Evolutionary conservation across 2,888 invertebrate genomes (phyloP).

Genomic region (Dioctria rufipes): DNA sequence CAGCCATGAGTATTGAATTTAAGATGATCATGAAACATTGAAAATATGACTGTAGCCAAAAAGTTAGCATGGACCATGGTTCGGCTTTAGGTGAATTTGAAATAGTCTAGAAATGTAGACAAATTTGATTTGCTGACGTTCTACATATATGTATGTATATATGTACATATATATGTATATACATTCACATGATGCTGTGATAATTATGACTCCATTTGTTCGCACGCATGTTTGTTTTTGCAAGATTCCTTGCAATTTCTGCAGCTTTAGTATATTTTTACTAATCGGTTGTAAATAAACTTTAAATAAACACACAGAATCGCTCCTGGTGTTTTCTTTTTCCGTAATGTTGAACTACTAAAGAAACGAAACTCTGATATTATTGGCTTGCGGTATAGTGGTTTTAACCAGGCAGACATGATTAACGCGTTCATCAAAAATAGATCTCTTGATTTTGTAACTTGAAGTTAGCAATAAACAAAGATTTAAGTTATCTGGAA

Average conservation of each 20-base stretch:
- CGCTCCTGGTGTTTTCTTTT: neutral
- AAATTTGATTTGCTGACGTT: neutral
- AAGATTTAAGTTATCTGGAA: too few relatives aligned
- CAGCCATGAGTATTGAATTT: neutral
- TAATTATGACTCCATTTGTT: slow-evolving; percentile 39
- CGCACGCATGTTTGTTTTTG: slow-evolving; percentile 26
- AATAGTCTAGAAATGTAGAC: neutral
- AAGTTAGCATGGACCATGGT: neutral
- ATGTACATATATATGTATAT: neutral
- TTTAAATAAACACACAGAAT: slow-evolving; percentile 31
- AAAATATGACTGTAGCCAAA: neutral
- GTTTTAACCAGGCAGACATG: slow-evolving; percentile 1
- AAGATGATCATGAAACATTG: too few relatives aligned
- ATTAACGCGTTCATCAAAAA: slow-evolving; percentile 3
- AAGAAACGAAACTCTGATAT: neutral
- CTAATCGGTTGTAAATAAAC: slow-evolving; percentile 25
- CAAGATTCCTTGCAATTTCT: slow-evolving; percentile 25
- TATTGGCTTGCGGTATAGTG: neutral
- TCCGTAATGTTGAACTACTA: neutral
- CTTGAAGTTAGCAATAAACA: too few relatives aligned
- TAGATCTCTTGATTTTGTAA: neutral
- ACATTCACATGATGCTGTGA: slow-evolving; percentile 21
- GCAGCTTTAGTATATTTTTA: slow-evolving; percentile 28
- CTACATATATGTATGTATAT: too few relatives aligned
- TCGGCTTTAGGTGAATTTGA: neutral